Base-by-base conservation (phyloP, 2,888 invertebrate genomes). In the Aphidius colemani region DNA sequence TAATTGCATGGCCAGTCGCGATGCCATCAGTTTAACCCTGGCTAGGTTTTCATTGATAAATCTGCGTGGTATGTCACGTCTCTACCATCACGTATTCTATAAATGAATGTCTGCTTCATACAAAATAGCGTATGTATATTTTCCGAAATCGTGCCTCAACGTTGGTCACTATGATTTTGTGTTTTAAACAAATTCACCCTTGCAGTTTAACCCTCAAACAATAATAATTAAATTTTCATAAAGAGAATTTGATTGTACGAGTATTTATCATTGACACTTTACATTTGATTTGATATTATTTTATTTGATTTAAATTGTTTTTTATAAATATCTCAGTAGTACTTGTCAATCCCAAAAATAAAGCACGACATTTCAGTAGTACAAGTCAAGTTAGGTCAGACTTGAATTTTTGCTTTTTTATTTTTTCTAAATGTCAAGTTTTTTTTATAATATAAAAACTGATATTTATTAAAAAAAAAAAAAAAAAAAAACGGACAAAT, bases 1-100 rank as follows among this genome's bases (percentile, higher is more conserved):
- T 70, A 67, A 71, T 68, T 70, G 68, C 53, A 59, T 46, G 53
- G 59, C 50, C 63, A 43, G 59, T 69, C 57, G 67, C 57, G 64
- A 51, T 57, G 59, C 60, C 60, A 57, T 64, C 60, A 59, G 46
- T 30, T 45, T 40, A 9, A 48, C 10, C 30, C 5, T 5, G 5
- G 30, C 30, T 30, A 5, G 30, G 5, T 30, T 30, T 30, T 30
- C 30, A 10, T 41, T 18, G 11, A 18, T 55, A 10, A 43, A 55
- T 55, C 55, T 46, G 13, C 18, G 11, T 39, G 55, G 1, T 49
- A 39, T 48, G 60, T 64, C 64, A 64, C 64, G 64, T 64, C 46
- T 50, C 11, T 60, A 51, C 50, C 64, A 57, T 57, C 59, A 64
- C 56, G 56, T 61, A 64, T 60, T 64, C 60, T 41, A 64, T 50